Percentiles rank a stretch among this genome's conserved stretches.
Evolutionary conservation across 2,797 vertebrate species (phyloP).

Genomic region (Semaprochilodus insignis): DNA sequence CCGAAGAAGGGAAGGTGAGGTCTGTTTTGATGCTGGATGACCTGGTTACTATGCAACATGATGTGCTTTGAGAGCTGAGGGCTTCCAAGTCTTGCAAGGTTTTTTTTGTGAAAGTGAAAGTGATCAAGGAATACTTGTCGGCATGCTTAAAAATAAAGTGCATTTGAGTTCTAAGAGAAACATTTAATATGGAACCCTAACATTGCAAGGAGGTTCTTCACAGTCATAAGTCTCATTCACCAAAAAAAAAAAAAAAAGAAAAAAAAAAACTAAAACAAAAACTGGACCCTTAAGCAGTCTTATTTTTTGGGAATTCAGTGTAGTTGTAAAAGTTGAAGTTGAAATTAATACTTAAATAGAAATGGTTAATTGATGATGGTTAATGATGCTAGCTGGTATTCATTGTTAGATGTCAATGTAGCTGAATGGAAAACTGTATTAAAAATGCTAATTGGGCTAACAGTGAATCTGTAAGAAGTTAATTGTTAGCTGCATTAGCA

Average conservation of each 20-base stretch:
- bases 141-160: not conserved
- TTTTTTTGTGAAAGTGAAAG: not conserved
- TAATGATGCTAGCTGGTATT: not conserved
- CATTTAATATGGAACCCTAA: too few species aligned
- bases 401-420: not conserved
- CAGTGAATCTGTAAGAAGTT: not conserved
- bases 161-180: too few species aligned
- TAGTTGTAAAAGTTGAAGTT: not conserved
- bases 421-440: not conserved
- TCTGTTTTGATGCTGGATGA: constrained; percentile 4
- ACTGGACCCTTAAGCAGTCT: not conserved
- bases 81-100: not conserved
- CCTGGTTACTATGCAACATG: constrained; percentile 23
- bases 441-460: not conserved
- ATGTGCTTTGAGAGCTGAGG: not conserved
- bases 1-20: constrained; percentile 10
- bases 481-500: not conserved
- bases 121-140: not conserved
- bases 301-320: not conserved
- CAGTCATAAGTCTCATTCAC: too few species aligned
- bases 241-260: too few species aligned
- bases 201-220: too few species aligned
- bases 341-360: too few species aligned
- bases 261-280: too few species aligned
- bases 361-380: not conserved